A percentile compares a stretch with the other conserved stretches of the same genome.
Evolutionary conservation across 2,113 vertebrate species (phyloP).

Genomic region (Perca flavescens): DNA sequence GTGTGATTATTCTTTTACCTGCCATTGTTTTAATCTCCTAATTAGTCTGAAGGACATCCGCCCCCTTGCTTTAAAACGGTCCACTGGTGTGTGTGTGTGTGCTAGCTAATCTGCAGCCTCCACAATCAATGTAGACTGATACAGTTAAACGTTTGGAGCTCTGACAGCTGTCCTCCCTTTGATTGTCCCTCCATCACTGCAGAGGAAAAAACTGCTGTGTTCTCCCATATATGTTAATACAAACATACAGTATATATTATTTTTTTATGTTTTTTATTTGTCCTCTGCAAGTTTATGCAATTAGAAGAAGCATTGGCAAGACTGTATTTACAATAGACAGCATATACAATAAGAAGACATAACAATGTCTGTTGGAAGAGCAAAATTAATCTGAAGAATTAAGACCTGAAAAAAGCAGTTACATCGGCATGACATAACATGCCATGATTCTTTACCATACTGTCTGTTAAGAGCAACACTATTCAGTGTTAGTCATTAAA

Average conservation of each 20-base stretch:
- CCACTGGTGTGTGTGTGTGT: conserved; percentile 53
- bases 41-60: conserved; percentile 96
- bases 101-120: conserved; percentile 65
- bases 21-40: conserved; percentile 93
- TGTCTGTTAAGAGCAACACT: background rate
- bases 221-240: background rate
- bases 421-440: background rate
- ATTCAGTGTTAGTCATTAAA: background rate
- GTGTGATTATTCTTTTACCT: conserved; percentile 86
- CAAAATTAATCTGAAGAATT: background rate
- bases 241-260: background rate
- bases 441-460: background rate
- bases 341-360: background rate
- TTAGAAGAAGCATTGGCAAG: background rate
- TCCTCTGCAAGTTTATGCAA: background rate
- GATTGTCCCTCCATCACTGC: conserved; percentile 43
- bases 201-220: background rate
- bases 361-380: background rate
- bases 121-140: conserved; percentile 65
- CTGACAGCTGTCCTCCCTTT: conserved; percentile 61
- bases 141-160: conserved; percentile 66
- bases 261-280: background rate
- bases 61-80: conserved; percentile 74
- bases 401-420: background rate
- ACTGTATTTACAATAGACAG: background rate